Evolutionary conservation across 2,888 invertebrate genomes (phyloP).

Genomic region (Hypselothyrea guttata): DNA sequence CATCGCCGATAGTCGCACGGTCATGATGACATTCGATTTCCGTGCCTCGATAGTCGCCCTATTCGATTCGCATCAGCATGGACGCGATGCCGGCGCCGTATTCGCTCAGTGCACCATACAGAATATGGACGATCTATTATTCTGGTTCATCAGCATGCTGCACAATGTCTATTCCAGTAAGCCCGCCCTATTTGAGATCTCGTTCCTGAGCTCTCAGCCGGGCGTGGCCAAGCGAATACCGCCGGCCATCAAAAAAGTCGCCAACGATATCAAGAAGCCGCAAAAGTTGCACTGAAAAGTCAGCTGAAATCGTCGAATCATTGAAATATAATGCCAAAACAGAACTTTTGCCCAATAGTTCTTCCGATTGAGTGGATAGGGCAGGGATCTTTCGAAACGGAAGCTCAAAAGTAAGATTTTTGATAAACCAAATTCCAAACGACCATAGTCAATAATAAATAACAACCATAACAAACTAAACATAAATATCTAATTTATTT

Average conservation of each 20-base stretch:
- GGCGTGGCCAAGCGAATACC: conserved; percentile 67
- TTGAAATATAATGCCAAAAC: too few relatives aligned
- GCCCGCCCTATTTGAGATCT: conserved; percentile 74
- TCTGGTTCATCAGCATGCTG: conserved; percentile 77
- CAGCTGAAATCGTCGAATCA: not conserved
- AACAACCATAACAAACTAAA: too few relatives aligned
- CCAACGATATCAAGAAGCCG: conserved; percentile 60
- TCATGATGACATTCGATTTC: conserved; percentile 74
- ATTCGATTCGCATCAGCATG: conserved; percentile 79
- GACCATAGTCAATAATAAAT: too few relatives aligned
- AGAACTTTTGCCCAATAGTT: too few relatives aligned
- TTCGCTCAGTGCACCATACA: conserved; percentile 70
- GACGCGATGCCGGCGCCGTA: conserved; percentile 72
- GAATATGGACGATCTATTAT: conserved; percentile 65
- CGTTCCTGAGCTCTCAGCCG: conserved; percentile 72
- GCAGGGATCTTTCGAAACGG: too few relatives aligned
- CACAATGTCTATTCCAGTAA: conserved; percentile 73
- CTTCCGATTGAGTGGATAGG: too few relatives aligned
- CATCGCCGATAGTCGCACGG: conserved; percentile 78
- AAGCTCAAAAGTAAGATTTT: too few relatives aligned
- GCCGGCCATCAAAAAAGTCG: conserved; percentile 63
- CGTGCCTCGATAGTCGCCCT: conserved; percentile 69
- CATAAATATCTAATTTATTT: too few relatives aligned
- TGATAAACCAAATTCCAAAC: too few relatives aligned
- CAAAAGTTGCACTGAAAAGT: conserved; percentile 27